Percentiles rank a stretch among this genome's conserved stretches.
These are phyloP conservation scores for Pogonognathellus flavescens DNA, from an alignment of 1,140 invertebrate genomes.

Conservation along the genomic window DNA sequence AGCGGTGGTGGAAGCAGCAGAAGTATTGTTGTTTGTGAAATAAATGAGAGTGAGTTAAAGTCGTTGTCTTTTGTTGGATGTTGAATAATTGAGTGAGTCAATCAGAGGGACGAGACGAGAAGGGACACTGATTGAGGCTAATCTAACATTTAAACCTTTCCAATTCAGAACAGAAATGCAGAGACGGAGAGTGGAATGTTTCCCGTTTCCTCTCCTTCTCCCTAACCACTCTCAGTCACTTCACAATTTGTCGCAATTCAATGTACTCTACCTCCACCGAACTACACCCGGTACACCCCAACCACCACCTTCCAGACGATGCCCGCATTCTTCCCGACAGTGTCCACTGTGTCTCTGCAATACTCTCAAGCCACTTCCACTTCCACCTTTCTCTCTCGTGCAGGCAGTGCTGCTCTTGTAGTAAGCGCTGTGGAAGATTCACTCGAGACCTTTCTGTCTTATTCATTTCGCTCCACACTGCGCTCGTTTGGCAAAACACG, in stretches of 20 bases:
- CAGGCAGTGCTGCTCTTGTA: no score
- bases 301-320: no score
- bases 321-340: no score
- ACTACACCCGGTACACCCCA: no score
- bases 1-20: no score
- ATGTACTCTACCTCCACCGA: neutral
- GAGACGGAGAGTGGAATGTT: neutral
- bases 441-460: no score
- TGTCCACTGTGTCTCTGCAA: no score
- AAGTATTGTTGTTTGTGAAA: neutral
- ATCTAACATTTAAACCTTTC: constrained; percentile 65
- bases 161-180: constrained; percentile 1
- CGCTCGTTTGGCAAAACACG: no score
- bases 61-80: neutral
- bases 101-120: constrained; percentile 63
- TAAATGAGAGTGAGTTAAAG: neutral
- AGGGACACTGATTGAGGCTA: constrained; percentile 65
- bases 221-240: neutral
- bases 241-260: neutral
- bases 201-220: neutral
- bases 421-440: no score
- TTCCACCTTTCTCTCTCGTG: no score
- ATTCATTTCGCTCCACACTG: no score
- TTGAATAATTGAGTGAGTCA: constrained; percentile 64
- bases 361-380: no score